Base-by-base conservation (phyloP, 1,140 invertebrate genomes). In the Drosophila kurseongensis region DNA sequence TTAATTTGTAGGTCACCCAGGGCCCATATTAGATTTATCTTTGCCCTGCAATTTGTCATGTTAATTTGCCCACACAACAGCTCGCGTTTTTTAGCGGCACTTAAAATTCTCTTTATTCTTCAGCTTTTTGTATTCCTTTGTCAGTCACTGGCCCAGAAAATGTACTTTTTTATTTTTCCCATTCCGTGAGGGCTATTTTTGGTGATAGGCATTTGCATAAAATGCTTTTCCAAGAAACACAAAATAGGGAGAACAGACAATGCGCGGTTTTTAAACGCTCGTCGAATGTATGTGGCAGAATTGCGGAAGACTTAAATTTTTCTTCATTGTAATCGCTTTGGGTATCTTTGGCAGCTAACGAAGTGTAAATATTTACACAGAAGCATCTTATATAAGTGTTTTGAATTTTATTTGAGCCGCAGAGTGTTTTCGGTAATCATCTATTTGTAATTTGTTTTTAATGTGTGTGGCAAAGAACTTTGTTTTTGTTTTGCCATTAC, bases 351-450 rank as follows among this genome's bases (percentile, higher is more conserved):
- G 74, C 82, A 81, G 78, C 56, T 81, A 86, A 85, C 81, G 81
- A 85, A 86, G 81, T 85, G 82, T 86, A 85, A 85, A 85, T 85
- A 86, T 85, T 86, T 86, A 45, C 75, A 69, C 52, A 78, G 58
- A 56, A 78, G 58, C 68, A 61, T 66, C 62, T 47, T 75, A 83
- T 83, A 82, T 44, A 55, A 72, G 68, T 58, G 65, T 36, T 71
- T 57, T 50, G 23, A 16, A 58, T 72, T 72, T 23, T 42, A 71
- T 72, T 71, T 58, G 52, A 58, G 66, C 52, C 50, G 16, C 59
- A 63, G 51, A 63, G 60, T 63, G 60, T 63, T 63, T 55, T 41
- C 50, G 27, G 52, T 35, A 72, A 72, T 72, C 65, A 72, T 72
- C 51, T 72, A 72, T 72, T 71, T 72, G 68, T 72, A 72, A 72